phyloP scores from a whole-genome alignment of 2,113 vertebrate species.

The Scytalopus superciliaris region DNA sequence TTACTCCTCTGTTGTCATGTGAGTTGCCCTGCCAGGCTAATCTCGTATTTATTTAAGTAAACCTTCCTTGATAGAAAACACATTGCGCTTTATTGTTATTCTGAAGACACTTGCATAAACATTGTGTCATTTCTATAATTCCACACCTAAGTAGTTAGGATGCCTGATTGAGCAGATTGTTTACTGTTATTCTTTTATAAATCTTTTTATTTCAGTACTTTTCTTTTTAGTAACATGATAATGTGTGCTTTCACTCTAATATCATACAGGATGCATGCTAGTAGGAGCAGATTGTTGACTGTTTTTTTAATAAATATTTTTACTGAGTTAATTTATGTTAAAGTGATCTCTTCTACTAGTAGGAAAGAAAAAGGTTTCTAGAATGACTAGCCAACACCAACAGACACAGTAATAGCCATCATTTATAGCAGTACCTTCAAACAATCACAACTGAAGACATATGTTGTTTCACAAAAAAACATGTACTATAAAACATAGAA shows the following conservation, averaged over 20 bases:
- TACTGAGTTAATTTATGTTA: slow-evolving; percentile 42
- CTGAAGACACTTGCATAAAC: slow-evolving; percentile 56
- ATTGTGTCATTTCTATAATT: slow-evolving; percentile 36
- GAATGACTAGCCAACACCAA: slow-evolving; percentile 6
- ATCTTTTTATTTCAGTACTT: slow-evolving; percentile 18
- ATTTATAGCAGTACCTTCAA: background rate
- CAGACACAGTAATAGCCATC: background rate
- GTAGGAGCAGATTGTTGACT: slow-evolving; percentile 57
- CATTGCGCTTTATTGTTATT: slow-evolving; percentile 34
- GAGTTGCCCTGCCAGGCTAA: background rate
- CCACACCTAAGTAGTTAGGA: slow-evolving; percentile 37
- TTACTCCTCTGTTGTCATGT: background rate
- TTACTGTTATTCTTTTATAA: slow-evolving; percentile 10
- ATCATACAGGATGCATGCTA: background rate
- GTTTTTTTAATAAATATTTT: slow-evolving; percentile 60
- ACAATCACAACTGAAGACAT: background rate
- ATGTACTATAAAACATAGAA: background rate
- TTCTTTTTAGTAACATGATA: slow-evolving; percentile 17
- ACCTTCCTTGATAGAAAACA: slow-evolving; percentile 24
- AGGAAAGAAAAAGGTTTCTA: background rate
- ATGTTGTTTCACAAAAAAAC: background rate
- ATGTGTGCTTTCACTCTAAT: slow-evolving; percentile 13
- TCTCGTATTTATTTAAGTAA: slow-evolving; percentile 34
- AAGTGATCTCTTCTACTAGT: background rate
- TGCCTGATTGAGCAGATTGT: slow-evolving; percentile 23